A percentile compares a stretch with the other conserved stretches of the same genome.
These are phyloP conservation scores for Ladona fulva DNA, from an alignment of 1,140 invertebrate species.

Conservation along the genomic window DNA sequence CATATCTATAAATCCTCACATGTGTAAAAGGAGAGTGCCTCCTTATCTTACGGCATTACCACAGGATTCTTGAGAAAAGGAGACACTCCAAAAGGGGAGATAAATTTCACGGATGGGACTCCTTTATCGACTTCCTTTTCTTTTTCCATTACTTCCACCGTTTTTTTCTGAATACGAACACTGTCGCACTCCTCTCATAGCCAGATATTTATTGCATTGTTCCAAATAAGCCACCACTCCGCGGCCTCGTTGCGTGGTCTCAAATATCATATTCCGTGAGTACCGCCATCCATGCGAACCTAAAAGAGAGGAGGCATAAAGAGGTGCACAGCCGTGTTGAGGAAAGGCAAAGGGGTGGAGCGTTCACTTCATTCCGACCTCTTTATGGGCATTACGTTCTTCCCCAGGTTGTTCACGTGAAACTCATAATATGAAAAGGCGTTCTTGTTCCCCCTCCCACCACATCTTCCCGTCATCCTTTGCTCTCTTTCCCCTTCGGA, in stretches of 20 bases:
- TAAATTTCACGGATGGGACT: background rate
- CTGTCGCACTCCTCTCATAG: background rate
- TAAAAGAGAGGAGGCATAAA: background rate
- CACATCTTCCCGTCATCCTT: background rate
- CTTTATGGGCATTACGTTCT: background rate
- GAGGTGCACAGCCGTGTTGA: background rate
- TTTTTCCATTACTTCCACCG: background rate
- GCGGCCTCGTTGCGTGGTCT: background rate
- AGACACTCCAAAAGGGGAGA: too few species aligned
- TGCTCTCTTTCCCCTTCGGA: background rate
- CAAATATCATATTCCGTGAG: background rate
- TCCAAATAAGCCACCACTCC: background rate
- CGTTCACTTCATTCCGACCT: background rate
- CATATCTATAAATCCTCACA: too few species aligned
- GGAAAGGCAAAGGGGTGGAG: background rate
- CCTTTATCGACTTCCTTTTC: background rate
- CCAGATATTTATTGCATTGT: background rate
- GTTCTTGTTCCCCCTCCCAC: background rate
- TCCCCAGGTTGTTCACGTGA: background rate
- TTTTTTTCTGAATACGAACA: background rate
- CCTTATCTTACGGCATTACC: too few species aligned
- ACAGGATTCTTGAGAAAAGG: too few species aligned
- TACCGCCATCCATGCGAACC: background rate
- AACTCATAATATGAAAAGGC: constrained; percentile 10
- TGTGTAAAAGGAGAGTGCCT: too few species aligned